Evolutionary conservation across 2,888 invertebrate genomes (phyloP), one percentile per base, ranked within the genome.

Genomic region (Acanthosepion lycidas): DNA sequence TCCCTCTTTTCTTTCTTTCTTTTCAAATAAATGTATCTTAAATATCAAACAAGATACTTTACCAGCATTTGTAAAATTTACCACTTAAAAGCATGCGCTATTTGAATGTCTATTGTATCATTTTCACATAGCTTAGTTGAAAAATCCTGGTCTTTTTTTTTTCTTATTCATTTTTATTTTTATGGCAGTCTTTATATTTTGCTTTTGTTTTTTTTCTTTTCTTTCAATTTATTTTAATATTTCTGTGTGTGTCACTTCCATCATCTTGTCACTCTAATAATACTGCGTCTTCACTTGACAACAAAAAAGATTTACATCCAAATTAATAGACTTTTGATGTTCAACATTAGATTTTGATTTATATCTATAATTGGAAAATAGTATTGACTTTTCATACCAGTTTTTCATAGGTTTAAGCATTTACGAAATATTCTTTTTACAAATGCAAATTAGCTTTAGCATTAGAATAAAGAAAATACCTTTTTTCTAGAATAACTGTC

Each of bases 51-150:
- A 59, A 33, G 78, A 78, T 78, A 78, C n/a, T 78, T 78, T 12
- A 78, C 20, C n/a, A 78, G 78, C 78, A 78, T 78, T n/a, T 33
- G 9, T 78, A 78, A 78, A 33, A n/a, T 33, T 33, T 78, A 78
- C n/a, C 78, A 78, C 78, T n/a, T 78, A 78, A 78, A 78, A 78
- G 78, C 78, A 78, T 78, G 78, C 78, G 42, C 59, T 78, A 78
- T 78, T 78, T 78, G 78, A 78, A 78, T 78, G 78, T 78, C n/a
- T 78, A 78, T 78, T 78, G 78, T 78, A 78, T 78, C 78, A 78
- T 78, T 78, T 78, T 78, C 78, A 78, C 78, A 33, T 78, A 78
- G 78, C 78, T 78, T 78, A 78, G 78, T 78, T n/a, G n/a, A 78
- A 78, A 78, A 33, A n/a, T 12, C 33, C 78, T n/a, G n/a, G 78